Evolutionary conservation across 2,888 invertebrate genomes (phyloP).

Genomic region (Liopterus haemorrhoidalis): DNA sequence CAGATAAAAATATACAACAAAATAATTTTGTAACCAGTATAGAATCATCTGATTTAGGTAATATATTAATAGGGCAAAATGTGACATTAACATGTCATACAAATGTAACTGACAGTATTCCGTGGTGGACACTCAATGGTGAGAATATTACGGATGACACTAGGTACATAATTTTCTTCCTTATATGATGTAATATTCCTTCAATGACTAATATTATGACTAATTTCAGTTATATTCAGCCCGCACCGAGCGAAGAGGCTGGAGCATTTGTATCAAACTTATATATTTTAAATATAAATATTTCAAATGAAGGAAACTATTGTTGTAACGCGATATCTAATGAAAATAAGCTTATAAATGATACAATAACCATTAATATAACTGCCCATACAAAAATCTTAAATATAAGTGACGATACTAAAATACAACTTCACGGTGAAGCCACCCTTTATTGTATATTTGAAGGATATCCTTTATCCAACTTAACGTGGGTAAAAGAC

Average conservation of each 20-base stretch:
- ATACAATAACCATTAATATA: conserved; percentile 42
- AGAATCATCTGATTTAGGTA: conserved; percentile 40
- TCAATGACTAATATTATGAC: neutral
- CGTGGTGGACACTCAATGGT: conserved; percentile 56
- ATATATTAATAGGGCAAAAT: conserved; percentile 46
- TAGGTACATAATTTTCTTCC: conserved; percentile 42
- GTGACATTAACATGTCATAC: conserved; percentile 52
- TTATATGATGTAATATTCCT: conserved; percentile 10
- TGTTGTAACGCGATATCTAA: conserved; percentile 51
- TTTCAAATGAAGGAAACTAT: conserved; percentile 56
- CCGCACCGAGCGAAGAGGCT: conserved; percentile 37
- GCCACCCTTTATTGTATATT: conserved; percentile 52
- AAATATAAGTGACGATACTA: conserved; percentile 44
- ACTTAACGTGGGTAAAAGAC: conserved; percentile 55
- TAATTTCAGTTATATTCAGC: conserved; percentile 16
- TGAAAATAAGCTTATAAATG: conserved; percentile 40
- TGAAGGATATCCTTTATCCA: conserved; percentile 54
- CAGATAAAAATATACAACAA: conserved; percentile 26
- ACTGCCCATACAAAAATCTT: conserved; percentile 49
- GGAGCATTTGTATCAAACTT: conserved; percentile 47
- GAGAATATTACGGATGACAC: conserved; percentile 50
- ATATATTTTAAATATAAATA: conserved; percentile 50
- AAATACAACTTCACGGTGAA: conserved; percentile 49
- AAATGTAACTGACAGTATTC: conserved; percentile 46
- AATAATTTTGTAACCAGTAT: conserved; percentile 42